A percentile compares a stretch with the other conserved stretches of the same genome.
phyloP scores from a whole-genome alignment of 64 coral and sea anemone species.

The Dendronephthya gigantea region DNA sequence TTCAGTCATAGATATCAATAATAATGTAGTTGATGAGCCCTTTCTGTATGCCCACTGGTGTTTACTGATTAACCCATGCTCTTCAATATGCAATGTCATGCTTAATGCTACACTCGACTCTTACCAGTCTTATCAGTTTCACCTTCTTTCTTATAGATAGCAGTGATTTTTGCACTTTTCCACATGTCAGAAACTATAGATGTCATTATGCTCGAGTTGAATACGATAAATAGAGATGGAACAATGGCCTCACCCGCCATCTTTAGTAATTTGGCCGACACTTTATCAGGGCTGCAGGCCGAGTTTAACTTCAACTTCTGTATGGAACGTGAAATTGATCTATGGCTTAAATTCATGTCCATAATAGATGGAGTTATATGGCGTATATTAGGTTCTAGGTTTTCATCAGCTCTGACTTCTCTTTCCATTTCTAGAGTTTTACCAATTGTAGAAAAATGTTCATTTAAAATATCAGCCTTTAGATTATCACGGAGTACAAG shows the following conservation, averaged over 20 bases:
- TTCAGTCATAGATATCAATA: too few relatives aligned
- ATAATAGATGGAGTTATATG: neutral
- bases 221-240: neutral
- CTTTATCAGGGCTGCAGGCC: neutral
- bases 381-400: neutral
- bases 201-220: neutral
- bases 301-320: neutral
- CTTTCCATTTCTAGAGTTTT: neutral
- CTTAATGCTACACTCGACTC: constrained; percentile 13
- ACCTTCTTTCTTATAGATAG: constrained; percentile 13
- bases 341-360: neutral
- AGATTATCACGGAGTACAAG: neutral
- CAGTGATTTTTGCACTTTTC: neutral
- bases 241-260: neutral
- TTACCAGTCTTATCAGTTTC: neutral
- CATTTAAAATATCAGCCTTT: constrained; percentile 8
- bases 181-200: neutral
- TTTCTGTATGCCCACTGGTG: constrained; percentile 42
- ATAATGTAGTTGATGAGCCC: neutral
- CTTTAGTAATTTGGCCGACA: neutral
- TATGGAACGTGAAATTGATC: neutral
- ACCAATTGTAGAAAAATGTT: constrained; percentile 14
- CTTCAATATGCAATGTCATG: constrained; percentile 13
- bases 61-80: constrained; percentile 6
- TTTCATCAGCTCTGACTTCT: neutral